Evolutionary conservation across 2,113 vertebrate genomes (phyloP).

Genomic region (Amia ocellicauda): DNA sequence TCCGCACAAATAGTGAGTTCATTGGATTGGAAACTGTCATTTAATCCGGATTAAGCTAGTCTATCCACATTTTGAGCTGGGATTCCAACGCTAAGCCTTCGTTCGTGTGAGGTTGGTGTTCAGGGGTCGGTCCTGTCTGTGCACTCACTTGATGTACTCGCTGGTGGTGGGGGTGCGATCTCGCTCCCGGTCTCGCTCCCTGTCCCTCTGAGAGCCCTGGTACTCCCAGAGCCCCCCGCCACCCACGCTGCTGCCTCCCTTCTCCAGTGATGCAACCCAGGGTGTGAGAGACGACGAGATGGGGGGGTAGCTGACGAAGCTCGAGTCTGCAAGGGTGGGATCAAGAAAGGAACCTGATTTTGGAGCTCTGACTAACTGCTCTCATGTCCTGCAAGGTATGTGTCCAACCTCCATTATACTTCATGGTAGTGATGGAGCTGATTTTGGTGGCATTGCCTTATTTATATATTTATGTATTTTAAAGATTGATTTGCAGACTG

Average conservation of each 20-base stretch:
- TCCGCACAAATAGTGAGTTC: too few species aligned
- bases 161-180: conserved; percentile 45
- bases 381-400: neutral
- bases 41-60: too few species aligned
- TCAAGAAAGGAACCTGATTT: neutral
- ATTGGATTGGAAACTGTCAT: too few species aligned
- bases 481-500: too few species aligned
- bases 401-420: too few species aligned
- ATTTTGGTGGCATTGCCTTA: too few species aligned
- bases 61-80: too few species aligned
- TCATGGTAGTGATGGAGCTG: too few species aligned
- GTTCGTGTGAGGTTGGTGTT: too few species aligned
- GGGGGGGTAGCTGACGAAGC: conserved; percentile 59
- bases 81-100: too few species aligned
- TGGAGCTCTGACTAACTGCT: neutral
- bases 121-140: too few species aligned
- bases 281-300: conserved; percentile 54
- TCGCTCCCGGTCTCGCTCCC: conserved; percentile 39
- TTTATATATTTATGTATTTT: too few species aligned
- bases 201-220: conserved; percentile 43
- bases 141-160: conserved; percentile 44
- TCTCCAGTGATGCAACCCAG: conserved; percentile 56
- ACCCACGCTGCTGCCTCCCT: conserved; percentile 41
- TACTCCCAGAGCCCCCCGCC: conserved; percentile 58
- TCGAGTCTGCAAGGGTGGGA: conserved; percentile 46